A percentile compares a stretch with the other conserved stretches of the same genome.
phyloP scores from a whole-genome alignment of 1,140 invertebrate species.

The Coenobita brevimanus region DNA sequence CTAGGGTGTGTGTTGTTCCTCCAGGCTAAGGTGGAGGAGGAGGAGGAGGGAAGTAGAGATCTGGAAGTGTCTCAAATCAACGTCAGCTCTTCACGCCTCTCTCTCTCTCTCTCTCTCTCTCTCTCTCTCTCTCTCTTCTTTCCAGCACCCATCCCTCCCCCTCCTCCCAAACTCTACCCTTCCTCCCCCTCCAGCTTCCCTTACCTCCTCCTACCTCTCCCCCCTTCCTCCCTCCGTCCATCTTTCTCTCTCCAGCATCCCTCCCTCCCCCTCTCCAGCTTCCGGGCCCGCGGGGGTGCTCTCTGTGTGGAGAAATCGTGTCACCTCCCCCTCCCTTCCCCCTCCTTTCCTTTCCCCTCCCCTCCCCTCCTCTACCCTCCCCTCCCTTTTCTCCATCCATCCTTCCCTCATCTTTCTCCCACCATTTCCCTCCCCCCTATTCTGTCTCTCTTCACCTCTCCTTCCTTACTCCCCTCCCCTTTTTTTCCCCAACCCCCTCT shows the following conservation, averaged over 20 bases:
- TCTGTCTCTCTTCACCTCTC: neutral
- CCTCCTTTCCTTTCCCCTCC: neutral
- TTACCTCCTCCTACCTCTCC: neutral
- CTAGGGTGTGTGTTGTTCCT: neutral
- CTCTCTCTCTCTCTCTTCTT: slow-evolving; percentile 18
- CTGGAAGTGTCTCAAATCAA: neutral
- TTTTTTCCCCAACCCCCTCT: neutral
- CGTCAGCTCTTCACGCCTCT: neutral
- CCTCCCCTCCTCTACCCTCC: too few relatives aligned
- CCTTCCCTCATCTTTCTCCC: neutral
- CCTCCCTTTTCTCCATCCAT: neutral
- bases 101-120: neutral
- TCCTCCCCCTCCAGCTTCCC: neutral
- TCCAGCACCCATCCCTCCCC: neutral
- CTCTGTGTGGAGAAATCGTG: too few relatives aligned
- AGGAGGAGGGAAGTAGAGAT: neutral
- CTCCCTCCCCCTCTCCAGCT: neutral
- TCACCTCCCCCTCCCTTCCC: neutral
- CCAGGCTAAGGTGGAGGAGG: neutral
- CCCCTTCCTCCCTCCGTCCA: neutral
- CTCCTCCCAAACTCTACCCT: neutral
- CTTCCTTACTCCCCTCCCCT: neutral
- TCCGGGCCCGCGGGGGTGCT: neutral
- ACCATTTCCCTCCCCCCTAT: neutral
- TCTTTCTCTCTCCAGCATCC: neutral